These are phyloP conservation scores for Drosophila antonietae DNA, from an alignment of 2,888 invertebrate species.

Conservation along the genomic window DNA sequence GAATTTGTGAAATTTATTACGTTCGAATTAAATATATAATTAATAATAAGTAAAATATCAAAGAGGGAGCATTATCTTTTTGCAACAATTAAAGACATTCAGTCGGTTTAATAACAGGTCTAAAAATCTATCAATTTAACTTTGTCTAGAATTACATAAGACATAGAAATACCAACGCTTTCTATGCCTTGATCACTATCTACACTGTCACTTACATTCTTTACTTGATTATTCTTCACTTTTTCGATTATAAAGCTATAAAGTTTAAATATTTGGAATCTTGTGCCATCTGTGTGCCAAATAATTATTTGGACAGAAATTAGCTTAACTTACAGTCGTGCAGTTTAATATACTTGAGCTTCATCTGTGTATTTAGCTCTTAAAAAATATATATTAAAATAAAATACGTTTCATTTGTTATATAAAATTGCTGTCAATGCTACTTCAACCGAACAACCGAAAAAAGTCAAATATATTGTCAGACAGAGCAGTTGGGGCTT, in stretches of 20 bases:
- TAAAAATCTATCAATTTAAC: neutral
- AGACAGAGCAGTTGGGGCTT: neutral
- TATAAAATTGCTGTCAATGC: neutral
- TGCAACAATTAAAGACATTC: too few relatives aligned
- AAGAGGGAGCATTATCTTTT: too few relatives aligned
- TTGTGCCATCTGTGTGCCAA: too few relatives aligned
- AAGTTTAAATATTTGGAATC: too few relatives aligned
- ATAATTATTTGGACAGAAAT: neutral
- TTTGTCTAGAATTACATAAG: neutral
- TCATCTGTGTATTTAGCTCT: neutral
- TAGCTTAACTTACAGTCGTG: neutral
- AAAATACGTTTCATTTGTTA: neutral
- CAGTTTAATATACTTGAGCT: neutral
- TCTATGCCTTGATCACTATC: neutral
- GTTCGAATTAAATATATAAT: too few relatives aligned
- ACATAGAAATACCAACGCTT: neutral
- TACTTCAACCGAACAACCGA: neutral
- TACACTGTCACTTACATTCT: too few relatives aligned
- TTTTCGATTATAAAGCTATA: neutral
- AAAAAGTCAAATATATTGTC: constrained; percentile 22
- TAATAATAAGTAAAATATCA: too few relatives aligned
- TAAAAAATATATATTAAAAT: neutral
- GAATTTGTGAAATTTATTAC: neutral
- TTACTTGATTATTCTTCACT: neutral
- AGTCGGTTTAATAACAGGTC: too few relatives aligned